Base-by-base conservation (phyloP, 1,140 invertebrate genomes). In the Bombyx mori region DNA sequence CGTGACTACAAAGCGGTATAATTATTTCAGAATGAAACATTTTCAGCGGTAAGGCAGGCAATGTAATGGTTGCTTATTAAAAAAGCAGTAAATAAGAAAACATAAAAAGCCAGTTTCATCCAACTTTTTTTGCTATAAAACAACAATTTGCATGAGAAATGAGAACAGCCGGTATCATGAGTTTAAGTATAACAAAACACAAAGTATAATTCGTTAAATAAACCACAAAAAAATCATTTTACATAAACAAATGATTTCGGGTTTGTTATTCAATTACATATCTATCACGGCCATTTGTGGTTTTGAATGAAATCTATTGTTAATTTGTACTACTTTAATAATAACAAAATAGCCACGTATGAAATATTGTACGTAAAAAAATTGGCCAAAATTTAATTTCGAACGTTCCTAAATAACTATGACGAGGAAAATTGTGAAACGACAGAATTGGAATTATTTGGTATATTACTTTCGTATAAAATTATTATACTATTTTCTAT, bases 91-190 rank as follows among this genome's bases (percentile, higher is more conserved):
- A 57, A 57, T 50, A 63, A 65, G 60, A 52, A 59, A 57, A 66
- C 55, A 62, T 60, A 64, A 61, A 68, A 68, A 63, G 60, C 57
- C 58, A 59, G 56, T 61, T 62, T 63, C 48, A 18, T 8, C 52
- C 60, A 64, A 64, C 50, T 65, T 75, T 65, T 35, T 35, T 67
- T 66, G 62, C 58, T 68, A 69, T 75, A 75, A 75, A 78, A 76
- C 60, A 74, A 75, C 63, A 63, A 78, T 78, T 78, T 78, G 69
- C 71, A 75, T 76, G 62, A 70, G 62, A 66, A 71, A 75, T 70
- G 71, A 68, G 65, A 74, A 63, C 75, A 78, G 68, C 71, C 74
- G 75, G 63, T 60, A 66, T 61, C 56, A 67, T 63, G 48, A 58
- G 58, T 65, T 60, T 58, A 52, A 48, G 57, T 63, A 52, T 58